Percentiles rank a stretch among this genome's conserved stretches.
These are phyloP conservation scores for Squalus acanthias DNA, from an alignment of 2,797 vertebrate species.

Conservation along the genomic window DNA sequence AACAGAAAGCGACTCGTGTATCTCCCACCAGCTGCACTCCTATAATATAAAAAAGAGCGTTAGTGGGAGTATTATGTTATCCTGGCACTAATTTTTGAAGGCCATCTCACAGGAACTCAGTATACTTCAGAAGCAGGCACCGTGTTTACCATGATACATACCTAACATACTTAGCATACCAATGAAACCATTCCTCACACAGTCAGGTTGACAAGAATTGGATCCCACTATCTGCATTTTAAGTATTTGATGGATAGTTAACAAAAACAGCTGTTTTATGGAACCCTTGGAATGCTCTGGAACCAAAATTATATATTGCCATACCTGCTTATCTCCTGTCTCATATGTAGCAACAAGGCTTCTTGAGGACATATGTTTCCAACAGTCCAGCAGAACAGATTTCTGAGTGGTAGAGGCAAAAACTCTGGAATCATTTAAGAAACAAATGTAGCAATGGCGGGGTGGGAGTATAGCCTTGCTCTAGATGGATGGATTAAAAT, in stretches of 20 bases:
- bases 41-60: not conserved
- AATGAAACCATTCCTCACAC: not conserved
- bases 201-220: not conserved
- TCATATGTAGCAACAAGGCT: not conserved
- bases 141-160: not conserved
- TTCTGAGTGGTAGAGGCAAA: not conserved
- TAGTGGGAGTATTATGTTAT: not conserved
- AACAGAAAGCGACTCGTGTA: not conserved
- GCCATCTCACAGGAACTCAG: slow-evolving; percentile 10
- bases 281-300: not conserved
- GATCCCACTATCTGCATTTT: not conserved
- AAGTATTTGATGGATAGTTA: slow-evolving; percentile 15
- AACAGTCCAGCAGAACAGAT: not conserved
- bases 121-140: not conserved
- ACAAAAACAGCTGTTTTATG: not conserved
- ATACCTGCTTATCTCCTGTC: too few relatives aligned
- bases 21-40: not conserved
- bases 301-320: not conserved
- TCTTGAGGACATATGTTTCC: not conserved
- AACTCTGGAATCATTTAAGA: not conserved
- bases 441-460: not conserved
- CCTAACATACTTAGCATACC: not conserved
- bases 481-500: not conserved
- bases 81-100: not conserved
- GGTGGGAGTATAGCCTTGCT: not conserved